phyloP scores from a whole-genome alignment of 2,888 invertebrate species.

The Aphodius sticticus region DNA sequence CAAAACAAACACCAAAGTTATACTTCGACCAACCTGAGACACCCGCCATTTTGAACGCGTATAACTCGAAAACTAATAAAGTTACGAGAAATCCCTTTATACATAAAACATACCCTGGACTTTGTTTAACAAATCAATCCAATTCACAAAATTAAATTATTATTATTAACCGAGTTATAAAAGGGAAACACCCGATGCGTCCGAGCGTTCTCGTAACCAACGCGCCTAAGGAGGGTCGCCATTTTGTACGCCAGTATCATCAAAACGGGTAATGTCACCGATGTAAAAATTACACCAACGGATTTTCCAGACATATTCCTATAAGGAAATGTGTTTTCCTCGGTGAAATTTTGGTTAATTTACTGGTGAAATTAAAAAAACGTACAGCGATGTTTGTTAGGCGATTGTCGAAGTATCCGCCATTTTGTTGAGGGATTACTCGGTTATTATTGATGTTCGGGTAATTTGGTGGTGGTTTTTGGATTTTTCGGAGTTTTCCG shows the following conservation, averaged over 20 bases:
- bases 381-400: neutral
- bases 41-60: neutral
- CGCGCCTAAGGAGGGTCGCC: neutral
- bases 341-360: neutral
- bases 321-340: neutral
- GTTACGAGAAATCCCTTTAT: neutral
- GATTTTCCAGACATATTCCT: neutral
- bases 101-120: neutral
- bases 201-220: neutral
- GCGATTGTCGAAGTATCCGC: neutral
- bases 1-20: neutral
- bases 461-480: neutral
- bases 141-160: neutral
- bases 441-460: neutral
- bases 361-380: neutral
- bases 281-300: neutral
- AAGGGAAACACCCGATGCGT: neutral
- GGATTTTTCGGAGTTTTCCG: neutral
- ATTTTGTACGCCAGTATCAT: neutral
- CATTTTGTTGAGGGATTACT: neutral
- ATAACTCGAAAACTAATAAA: neutral
- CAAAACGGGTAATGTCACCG: neutral
- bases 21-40: neutral
- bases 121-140: neutral
- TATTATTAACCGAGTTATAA: neutral